Percentiles rank a stretch among this genome's conserved stretches.
Evolutionary conservation across 2,888 invertebrate genomes (phyloP).

Genomic region (Diplolepis rosae): DNA sequence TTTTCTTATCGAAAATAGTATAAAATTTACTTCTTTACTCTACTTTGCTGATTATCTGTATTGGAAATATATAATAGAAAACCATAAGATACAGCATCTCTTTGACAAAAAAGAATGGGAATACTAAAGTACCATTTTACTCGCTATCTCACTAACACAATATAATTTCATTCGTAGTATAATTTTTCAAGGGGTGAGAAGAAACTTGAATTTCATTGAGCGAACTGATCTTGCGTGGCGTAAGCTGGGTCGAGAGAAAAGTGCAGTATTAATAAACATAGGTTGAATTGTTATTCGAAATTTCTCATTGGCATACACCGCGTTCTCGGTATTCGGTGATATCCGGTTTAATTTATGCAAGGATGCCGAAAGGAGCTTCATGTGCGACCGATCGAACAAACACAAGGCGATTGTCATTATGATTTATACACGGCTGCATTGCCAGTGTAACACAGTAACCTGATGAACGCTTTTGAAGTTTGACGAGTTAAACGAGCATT

Average conservation of each 20-base stretch:
- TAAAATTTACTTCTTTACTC: too few species aligned
- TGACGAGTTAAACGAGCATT: constrained; percentile 24
- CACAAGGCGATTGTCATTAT: constrained; percentile 31
- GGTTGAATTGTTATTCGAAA: constrained; percentile 53
- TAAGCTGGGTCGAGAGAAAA: constrained; percentile 37
- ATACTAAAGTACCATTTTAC: neutral
- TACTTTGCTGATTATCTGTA: too few species aligned
- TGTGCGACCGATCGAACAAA: constrained; percentile 30
- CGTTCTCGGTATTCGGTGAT: constrained; percentile 19
- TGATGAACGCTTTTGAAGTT: constrained; percentile 24
- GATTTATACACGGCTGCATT: constrained; percentile 29
- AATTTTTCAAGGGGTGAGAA: neutral
- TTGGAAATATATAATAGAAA: neutral
- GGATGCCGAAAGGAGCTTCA: constrained; percentile 22
- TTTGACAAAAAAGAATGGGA: neutral
- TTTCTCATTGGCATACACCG: constrained; percentile 35
- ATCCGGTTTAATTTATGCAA: constrained; percentile 32
- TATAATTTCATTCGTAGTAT: neutral
- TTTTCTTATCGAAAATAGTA: too few species aligned
- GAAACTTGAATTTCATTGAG: constrained; percentile 12
- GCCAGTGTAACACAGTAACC: constrained; percentile 23
- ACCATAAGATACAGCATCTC: neutral
- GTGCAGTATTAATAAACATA: constrained; percentile 56
- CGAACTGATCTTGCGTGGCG: constrained; percentile 11
- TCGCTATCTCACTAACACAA: neutral